Conservation (phyloP, 92 coral and sea anemone genomes). For the Montipora capitata region DNA sequence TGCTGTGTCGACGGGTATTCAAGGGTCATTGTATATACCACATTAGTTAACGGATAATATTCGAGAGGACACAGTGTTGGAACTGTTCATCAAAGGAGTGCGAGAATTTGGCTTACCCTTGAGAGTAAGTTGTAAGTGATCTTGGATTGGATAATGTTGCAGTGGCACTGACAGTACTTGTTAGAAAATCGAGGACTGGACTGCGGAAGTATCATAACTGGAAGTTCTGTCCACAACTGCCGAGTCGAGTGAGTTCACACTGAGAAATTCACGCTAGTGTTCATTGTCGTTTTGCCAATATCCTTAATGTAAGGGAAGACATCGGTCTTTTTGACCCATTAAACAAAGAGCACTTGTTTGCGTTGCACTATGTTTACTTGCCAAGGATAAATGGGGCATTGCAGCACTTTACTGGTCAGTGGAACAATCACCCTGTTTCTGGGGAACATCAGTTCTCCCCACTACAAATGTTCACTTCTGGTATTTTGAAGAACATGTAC, state of each 20-base stretch:
- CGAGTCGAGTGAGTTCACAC: constrained; percentile 58
- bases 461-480: constrained; percentile 57
- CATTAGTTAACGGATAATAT: constrained; percentile 52
- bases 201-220: constrained; percentile 32
- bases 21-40: constrained; percentile 51
- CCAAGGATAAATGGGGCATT: constrained; percentile 60
- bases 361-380: constrained; percentile 55
- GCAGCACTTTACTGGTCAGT: constrained; percentile 49
- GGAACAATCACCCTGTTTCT: constrained; percentile 69
- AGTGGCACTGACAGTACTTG: no score
- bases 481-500: constrained; percentile 52
- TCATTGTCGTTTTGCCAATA: constrained; percentile 48
- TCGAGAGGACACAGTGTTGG: constrained; percentile 64
- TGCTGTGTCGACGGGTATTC: constrained; percentile 75
- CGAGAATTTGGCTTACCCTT: constrained; percentile 37
- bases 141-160: no score
- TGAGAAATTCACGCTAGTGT: constrained; percentile 57
- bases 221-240: background rate
- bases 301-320: constrained; percentile 48
- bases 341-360: constrained; percentile 57
- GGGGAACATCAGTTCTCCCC: constrained; percentile 67
- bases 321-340: constrained; percentile 39
- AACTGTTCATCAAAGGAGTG: constrained; percentile 60
- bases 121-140: no score
- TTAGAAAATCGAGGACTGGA: no score